These are phyloP conservation scores for Oreocharis arfaki DNA, from an alignment of 2,113 vertebrate genomes.

Conservation along the genomic window DNA sequence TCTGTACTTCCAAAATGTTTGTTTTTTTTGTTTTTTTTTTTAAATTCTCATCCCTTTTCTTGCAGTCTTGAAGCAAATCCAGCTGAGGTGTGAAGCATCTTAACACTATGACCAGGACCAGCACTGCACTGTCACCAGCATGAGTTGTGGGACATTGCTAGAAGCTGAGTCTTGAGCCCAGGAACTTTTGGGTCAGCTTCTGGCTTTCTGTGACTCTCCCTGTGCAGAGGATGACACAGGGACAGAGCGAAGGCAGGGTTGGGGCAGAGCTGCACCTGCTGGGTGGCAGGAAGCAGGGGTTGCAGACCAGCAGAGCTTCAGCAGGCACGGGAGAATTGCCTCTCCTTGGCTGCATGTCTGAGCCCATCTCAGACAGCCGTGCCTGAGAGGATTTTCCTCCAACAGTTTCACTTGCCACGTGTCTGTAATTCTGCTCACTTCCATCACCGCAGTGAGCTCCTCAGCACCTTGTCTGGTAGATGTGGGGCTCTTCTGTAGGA, in stretches of 20 bases:
- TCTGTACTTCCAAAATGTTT: accelerated
- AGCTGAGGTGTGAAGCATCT: not conserved
- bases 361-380: not conserved
- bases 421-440: not conserved
- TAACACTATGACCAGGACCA: not conserved
- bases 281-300: not conserved
- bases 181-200: not conserved
- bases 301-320: not conserved
- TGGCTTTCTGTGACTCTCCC: not conserved
- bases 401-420: not conserved
- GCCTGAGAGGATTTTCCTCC: not conserved
- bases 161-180: not conserved
- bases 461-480: not conserved
- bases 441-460: not conserved
- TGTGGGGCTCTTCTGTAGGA: not conserved
- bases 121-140: accelerated
- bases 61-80: not conserved
- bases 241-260: not conserved
- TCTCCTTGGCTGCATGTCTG: not conserved
- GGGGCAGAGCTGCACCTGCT: accelerated
- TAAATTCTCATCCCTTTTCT: not conserved
- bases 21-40: not conserved
- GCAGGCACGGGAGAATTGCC: not conserved
- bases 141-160: not conserved
- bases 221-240: not conserved